A percentile compares a stretch with the other conserved stretches of the same genome.
Conservation (phyloP, 1,140 invertebrate genomes). For the Hyles euphorbiae region DNA sequence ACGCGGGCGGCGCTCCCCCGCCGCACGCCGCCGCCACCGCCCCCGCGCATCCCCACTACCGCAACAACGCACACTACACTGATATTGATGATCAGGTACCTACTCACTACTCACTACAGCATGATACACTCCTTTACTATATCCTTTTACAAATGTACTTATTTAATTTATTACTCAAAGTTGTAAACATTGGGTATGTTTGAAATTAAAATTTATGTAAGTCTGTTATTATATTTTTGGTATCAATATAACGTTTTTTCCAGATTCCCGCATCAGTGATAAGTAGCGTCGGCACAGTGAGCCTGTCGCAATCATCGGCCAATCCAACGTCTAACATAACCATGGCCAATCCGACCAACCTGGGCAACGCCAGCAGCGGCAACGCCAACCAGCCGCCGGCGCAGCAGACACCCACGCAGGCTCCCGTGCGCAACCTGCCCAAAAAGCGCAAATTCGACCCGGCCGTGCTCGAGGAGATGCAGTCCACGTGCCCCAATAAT, state of each 20-base stretch:
- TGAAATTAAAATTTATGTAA: no score
- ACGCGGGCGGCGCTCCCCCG: conserved; percentile 63
- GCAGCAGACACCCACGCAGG: conserved; percentile 59
- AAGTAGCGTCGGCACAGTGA: conserved; percentile 73
- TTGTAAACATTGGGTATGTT: no score
- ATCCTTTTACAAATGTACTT: no score
- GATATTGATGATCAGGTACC: conserved; percentile 72
- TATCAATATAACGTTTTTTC: conserved; percentile 22
- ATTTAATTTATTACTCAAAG: no score
- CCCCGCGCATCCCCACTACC: conserved; percentile 43
- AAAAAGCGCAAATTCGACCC: conserved; percentile 93
- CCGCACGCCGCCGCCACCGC: conserved; percentile 50
- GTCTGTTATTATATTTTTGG: no score
- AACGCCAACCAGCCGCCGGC: conserved; percentile 38
- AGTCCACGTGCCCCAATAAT: conserved; percentile 58
- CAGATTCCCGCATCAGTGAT: conserved; percentile 75
- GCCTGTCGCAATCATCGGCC: conserved; percentile 59
- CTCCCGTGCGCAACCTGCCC: conserved; percentile 82
- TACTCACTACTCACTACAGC: no score
- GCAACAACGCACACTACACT: conserved; percentile 47
- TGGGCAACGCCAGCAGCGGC: conserved; percentile 48
- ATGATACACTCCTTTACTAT: no score
- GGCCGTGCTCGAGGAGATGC: conserved; percentile 85
- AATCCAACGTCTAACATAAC: conserved; percentile 53
- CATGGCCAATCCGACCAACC: conserved; percentile 70